Evolutionary conservation across 2,797 vertebrate genomes (phyloP).

Genomic region (Cirrhinus mrigala): DNA sequence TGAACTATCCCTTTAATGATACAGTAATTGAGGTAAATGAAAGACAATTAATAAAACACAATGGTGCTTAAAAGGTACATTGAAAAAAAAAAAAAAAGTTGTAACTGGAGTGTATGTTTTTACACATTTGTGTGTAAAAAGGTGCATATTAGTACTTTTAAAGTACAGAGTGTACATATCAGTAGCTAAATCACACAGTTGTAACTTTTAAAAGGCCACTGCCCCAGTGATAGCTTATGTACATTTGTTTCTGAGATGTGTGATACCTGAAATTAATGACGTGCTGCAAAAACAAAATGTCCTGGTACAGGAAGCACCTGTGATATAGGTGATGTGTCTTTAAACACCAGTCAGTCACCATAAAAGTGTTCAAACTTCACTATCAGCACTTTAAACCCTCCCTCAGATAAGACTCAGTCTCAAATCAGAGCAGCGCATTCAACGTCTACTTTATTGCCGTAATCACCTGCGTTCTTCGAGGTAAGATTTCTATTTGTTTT

Average conservation of each 20-base stretch:
- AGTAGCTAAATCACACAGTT: too few species aligned
- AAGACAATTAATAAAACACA: not conserved
- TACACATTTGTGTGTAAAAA: not conserved
- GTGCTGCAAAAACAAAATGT: not conserved
- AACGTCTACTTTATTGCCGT: not conserved
- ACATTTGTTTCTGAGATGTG: not conserved
- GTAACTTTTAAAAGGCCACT: not conserved
- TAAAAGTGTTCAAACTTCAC: slow-evolving; percentile 53
- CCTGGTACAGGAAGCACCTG: not conserved
- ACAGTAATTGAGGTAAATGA: not conserved
- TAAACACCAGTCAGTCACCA: slow-evolving; percentile 47
- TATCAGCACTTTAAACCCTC: slow-evolving; percentile 25
- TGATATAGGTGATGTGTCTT: slow-evolving; percentile 48
- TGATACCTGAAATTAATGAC: not conserved
- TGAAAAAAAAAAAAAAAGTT: not conserved
- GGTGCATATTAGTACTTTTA: too few species aligned
- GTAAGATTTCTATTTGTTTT: slow-evolving; percentile 43
- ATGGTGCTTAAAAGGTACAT: not conserved
- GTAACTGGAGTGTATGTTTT: not conserved
- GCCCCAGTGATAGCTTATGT: not conserved
- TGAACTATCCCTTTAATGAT: not conserved
- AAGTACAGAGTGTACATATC: too few species aligned
- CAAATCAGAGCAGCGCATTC: slow-evolving; percentile 7
- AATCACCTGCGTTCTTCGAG: slow-evolving; percentile 14
- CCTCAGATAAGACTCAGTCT: slow-evolving; percentile 49